Evolutionary conservation across 2,113 vertebrate genomes (phyloP).

Genomic region (Panthera tigris): DNA sequence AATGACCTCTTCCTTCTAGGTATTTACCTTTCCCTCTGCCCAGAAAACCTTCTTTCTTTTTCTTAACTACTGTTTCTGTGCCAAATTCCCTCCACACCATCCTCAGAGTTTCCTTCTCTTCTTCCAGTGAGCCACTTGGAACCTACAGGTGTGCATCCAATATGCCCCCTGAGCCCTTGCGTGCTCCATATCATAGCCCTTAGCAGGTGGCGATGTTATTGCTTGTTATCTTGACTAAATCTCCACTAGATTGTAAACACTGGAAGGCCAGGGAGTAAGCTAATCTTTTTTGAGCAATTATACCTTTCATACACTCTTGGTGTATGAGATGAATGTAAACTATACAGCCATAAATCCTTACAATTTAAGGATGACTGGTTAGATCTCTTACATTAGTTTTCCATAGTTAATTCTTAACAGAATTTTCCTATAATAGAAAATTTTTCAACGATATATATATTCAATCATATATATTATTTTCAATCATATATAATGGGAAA

Average conservation of each 20-base stretch:
- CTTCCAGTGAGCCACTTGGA: background rate
- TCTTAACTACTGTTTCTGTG: background rate
- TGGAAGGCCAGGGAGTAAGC: background rate
- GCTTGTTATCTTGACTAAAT: background rate
- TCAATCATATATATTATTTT: background rate
- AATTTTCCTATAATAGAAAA: background rate
- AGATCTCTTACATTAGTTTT: background rate
- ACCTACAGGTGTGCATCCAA: accelerated
- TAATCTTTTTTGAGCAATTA: background rate
- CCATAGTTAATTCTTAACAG: background rate
- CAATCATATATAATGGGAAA: background rate
- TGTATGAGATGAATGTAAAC: background rate
- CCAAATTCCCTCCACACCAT: background rate
- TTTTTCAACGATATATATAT: background rate
- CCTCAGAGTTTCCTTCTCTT: background rate
- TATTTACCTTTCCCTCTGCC: background rate
- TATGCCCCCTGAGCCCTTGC: background rate
- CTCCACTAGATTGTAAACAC: background rate
- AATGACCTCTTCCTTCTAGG: background rate
- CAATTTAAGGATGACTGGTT: background rate
- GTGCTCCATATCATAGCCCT: background rate
- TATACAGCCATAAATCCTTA: background rate
- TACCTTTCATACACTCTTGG: background rate
- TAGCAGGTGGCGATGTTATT: background rate
- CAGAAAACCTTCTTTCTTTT: background rate